These are phyloP conservation scores for Scaptomyza graminum DNA, from an alignment of 1,140 invertebrate genomes.

Conservation along the genomic window DNA sequence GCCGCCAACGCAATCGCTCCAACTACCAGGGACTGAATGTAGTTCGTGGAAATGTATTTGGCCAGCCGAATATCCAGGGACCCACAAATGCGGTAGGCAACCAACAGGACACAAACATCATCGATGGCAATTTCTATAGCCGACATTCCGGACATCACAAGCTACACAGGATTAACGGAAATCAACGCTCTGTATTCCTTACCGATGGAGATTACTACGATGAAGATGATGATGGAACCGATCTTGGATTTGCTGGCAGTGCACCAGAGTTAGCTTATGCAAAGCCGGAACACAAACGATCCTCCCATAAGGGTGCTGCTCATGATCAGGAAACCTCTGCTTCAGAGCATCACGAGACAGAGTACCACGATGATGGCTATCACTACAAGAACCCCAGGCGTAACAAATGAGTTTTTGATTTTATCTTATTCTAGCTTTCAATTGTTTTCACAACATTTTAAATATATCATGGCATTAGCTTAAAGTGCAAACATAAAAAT, in stretches of 20 bases:
- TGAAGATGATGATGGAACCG: conserved; percentile 38
- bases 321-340: conserved; percentile 38
- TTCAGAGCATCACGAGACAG: conserved; percentile 48
- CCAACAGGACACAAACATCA: conserved; percentile 70
- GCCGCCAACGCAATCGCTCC: conserved; percentile 55
- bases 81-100: conserved; percentile 52
- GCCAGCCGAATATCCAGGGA: conserved; percentile 59
- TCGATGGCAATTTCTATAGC: conserved; percentile 67
- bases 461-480: conserved; percentile 65
- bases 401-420: conserved; percentile 12
- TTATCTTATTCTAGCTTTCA: conserved; percentile 8
- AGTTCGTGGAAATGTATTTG: conserved; percentile 60
- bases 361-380: conserved; percentile 65
- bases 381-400: conserved; percentile 64
- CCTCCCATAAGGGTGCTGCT: not conserved
- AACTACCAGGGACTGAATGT: conserved; percentile 75
- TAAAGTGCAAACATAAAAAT: conserved; percentile 49
- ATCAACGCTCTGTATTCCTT: conserved; percentile 45
- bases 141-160: conserved; percentile 32
- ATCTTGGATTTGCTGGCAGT: conserved; percentile 54
- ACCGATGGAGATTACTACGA: conserved; percentile 53
- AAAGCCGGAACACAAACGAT: conserved; percentile 17
- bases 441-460: conserved; percentile 2
- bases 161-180: conserved; percentile 44
- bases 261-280: conserved; percentile 41